Evolutionary conservation across 1,140 invertebrate genomes (phyloP).

Genomic region (Drosophila chauvacae): DNA sequence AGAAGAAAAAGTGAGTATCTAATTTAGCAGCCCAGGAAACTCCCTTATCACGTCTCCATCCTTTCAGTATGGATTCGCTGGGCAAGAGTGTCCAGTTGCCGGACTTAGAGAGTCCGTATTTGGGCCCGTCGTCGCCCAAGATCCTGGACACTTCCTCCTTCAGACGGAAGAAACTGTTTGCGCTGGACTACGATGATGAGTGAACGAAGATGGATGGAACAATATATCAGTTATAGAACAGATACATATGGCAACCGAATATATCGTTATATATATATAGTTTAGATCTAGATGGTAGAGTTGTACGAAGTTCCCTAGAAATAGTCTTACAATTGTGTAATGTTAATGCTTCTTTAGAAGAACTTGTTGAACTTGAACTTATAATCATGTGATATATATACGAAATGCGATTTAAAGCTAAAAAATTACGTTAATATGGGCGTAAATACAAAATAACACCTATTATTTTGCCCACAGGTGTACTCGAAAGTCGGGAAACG

Average conservation of each 20-base stretch:
- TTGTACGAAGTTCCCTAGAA: constrained; percentile 58
- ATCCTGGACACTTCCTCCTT: constrained; percentile 70
- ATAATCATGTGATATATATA: constrained; percentile 81
- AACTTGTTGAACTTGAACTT: constrained; percentile 67
- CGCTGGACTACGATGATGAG: constrained; percentile 63
- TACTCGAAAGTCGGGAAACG: too few relatives aligned
- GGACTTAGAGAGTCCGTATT: constrained; percentile 21
- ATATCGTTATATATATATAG: constrained; percentile 70
- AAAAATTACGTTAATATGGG: too few relatives aligned
- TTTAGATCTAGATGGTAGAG: constrained; percentile 51
- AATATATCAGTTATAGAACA: constrained; percentile 50
- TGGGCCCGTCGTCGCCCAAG: constrained; percentile 51
- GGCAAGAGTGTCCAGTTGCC: constrained; percentile 15
- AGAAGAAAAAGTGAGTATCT: constrained; percentile 28
- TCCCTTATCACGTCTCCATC: background rate
- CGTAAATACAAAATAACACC: too few relatives aligned
- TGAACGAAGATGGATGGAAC: constrained; percentile 18
- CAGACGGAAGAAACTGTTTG: constrained; percentile 67
- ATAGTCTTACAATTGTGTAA: constrained; percentile 66
- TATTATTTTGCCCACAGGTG: too few relatives aligned
- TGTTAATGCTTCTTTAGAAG: constrained; percentile 80
- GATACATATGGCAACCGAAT: constrained; percentile 71
- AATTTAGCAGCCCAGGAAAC: background rate
- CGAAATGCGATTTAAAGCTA: constrained; percentile 68
- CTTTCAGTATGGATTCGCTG: constrained; percentile 37